phyloP scores from a whole-genome alignment of 2,113 vertebrate species.

The Gymnogyps californianus region DNA sequence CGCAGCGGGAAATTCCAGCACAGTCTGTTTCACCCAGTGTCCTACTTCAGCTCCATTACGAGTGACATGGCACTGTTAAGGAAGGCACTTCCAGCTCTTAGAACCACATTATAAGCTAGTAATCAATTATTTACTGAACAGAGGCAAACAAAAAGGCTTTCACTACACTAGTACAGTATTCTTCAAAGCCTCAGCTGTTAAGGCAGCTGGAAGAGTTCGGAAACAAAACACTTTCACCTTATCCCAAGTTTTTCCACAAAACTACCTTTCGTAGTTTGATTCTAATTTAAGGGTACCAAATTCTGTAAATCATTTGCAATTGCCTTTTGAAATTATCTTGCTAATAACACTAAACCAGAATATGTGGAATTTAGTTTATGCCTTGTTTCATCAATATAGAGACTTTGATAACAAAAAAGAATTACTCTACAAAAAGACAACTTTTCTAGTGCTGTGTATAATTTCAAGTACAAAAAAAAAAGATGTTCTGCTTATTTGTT shows the following conservation, averaged over 20 bases:
- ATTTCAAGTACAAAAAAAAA: neutral
- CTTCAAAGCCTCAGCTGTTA: neutral
- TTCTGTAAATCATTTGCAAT: neutral
- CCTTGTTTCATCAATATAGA: neutral
- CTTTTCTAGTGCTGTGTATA: neutral
- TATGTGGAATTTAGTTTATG: neutral
- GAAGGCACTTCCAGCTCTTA: neutral
- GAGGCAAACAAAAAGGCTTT: slow-evolving; percentile 1
- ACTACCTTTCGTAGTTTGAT: neutral
- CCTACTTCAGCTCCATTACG: neutral
- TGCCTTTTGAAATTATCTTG: neutral
- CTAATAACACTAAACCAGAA: neutral
- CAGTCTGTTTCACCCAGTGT: neutral
- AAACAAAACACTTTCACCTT: neutral
- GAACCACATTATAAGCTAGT: neutral
- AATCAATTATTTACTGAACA: slow-evolving; percentile 14
- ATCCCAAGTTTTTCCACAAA: neutral
- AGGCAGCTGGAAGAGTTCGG: neutral
- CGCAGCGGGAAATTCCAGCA: neutral
- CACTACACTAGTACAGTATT: neutral
- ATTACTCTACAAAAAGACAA: neutral
- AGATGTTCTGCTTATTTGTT: neutral
- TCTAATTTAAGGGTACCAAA: neutral
- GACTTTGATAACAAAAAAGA: neutral
- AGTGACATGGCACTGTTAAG: neutral